A percentile compares a stretch with the other conserved stretches of the same genome.
Conservation (phyloP, 2,797 vertebrate species). For the Petrocephalus sullivani region DNA sequence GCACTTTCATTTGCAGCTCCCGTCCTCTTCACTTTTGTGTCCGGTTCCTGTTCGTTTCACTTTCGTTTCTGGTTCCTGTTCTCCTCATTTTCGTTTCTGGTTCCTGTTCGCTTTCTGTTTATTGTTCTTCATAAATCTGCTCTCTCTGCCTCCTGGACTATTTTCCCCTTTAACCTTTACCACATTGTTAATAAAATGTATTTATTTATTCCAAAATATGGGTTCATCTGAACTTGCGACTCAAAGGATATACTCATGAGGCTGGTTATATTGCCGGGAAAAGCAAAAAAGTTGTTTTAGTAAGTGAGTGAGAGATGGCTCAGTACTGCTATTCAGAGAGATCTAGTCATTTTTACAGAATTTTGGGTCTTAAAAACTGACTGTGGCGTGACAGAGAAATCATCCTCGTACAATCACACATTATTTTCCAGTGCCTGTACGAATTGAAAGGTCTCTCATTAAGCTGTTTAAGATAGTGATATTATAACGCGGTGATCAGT, state of each 20-base stretch:
- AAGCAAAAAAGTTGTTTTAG: not conserved
- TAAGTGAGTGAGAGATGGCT: not conserved
- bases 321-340: not conserved
- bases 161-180: conserved; percentile 16
- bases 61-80: not conserved
- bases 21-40: not conserved
- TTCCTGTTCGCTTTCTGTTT: too few relatives aligned
- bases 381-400: not conserved
- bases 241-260: not conserved
- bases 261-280: not conserved
- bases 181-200: conserved; percentile 19
- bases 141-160: conserved; percentile 24
- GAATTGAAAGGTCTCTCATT: not conserved
- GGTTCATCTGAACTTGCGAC: not conserved
- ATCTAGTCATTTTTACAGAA: not conserved
- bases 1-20: not conserved
- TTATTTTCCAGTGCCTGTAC: not conserved
- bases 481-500: not conserved
- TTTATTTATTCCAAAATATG: not conserved
- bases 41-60: not conserved
- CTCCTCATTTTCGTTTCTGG: not conserved
- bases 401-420: not conserved
- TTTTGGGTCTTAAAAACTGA: not conserved
- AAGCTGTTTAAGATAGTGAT: not conserved
- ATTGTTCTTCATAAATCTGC: conserved; percentile 15